These are phyloP conservation scores for Euwallacea fornicatus DNA, from an alignment of 1,140 invertebrate genomes.

Conservation along the genomic window DNA sequence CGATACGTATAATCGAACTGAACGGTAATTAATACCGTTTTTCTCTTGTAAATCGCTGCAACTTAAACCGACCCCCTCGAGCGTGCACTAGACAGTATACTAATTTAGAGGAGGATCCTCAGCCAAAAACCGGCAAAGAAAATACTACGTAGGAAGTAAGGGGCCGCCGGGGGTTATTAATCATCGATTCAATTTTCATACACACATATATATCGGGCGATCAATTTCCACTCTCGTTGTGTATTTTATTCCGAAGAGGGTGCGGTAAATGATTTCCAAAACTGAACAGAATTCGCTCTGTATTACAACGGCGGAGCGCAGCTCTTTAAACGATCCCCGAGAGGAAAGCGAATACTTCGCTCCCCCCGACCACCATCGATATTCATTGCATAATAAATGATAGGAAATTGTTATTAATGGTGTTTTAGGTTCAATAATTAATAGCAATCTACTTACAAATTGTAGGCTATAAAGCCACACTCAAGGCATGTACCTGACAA, in stretches of 20 bases:
- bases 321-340: not conserved
- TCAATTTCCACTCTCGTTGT: slow-evolving; percentile 23
- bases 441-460: not conserved
- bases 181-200: slow-evolving; percentile 15
- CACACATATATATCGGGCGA: slow-evolving; percentile 14
- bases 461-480: no score
- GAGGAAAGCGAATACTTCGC: not conserved
- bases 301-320: not conserved
- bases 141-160: not conserved
- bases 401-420: not conserved
- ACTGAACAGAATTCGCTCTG: not conserved
- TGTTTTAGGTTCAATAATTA: not conserved
- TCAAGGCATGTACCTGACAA: no score
- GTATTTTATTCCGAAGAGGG: slow-evolving; percentile 15
- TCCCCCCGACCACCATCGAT: not conserved
- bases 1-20: no score
- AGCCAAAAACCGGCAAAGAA: not conserved
- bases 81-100: no score
- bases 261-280: slow-evolving; percentile 15
- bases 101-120: no score
- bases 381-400: not conserved
- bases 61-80: no score
- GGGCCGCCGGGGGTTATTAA: slow-evolving; percentile 16
- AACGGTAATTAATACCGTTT: no score
- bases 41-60: no score